Evolutionary conservation across 2,113 vertebrate species (phyloP), one percentile per base, ranked within the genome.

Genomic region (Trogon surrucura): DNA sequence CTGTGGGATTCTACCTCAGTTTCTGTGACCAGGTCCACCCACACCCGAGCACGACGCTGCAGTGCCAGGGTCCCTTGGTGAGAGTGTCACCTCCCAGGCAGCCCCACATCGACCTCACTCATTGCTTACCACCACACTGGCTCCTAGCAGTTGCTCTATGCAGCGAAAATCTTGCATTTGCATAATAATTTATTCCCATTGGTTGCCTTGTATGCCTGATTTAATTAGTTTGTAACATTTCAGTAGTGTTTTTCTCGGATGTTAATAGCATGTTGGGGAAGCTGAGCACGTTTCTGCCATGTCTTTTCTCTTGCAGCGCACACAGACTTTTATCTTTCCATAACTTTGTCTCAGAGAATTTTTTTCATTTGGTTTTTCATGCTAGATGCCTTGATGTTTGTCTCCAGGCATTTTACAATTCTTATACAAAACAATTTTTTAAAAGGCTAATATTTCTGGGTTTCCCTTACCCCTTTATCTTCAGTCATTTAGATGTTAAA

Each of bases 191-290:
- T 95, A 80, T 90, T 96, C 96, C 92, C 80, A 69, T 77, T 81
- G 25, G 69, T 85, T 89, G 41, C 47, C n/a, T 51, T 44, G 56
- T 75, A 91, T 82, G 94, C 70, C 53, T 20, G 72, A 22, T 83
- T 92, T 75, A 95, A 97, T 93, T 91, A 93, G 91, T 86, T 89
- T 91, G 80, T 67, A 95, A 92, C 60, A 73, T 95, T 94, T 95
- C 13, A 2, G 66, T 74, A 32, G 79, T 44, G 84, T 66, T 93
- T 92, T 66, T n/a, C 89, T 95, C 70, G 32, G 83, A 70, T 72
- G 21, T 75, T 96, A 94, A 93, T 86, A 82, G 54, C 53, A 54
- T 65, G 60, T 53, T 91, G 72, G 72, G 86, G 84, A 97, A 81
- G 47, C 89, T 72, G 84, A 84, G 86, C 90, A 94, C 82, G 38